phyloP scores from a whole-genome alignment of 2,888 invertebrate genomes.

The Thera britannica region DNA sequence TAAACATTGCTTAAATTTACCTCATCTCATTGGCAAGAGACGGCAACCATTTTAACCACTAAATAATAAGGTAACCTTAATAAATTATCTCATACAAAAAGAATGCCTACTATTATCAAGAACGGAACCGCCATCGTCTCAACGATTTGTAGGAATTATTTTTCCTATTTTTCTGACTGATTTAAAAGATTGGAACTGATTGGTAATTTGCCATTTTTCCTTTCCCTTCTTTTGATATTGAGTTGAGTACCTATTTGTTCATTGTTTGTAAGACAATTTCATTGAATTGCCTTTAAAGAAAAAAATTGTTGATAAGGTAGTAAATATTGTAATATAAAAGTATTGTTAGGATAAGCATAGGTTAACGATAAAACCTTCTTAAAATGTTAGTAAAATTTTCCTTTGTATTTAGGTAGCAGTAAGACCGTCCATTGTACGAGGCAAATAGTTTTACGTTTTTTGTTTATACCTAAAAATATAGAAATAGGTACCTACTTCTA shows the following conservation, averaged over 20 bases:
- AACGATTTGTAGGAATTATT: slow-evolving; percentile 7
- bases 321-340: neutral
- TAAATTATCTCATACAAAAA: neutral
- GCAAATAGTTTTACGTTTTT: too few species aligned
- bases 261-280: neutral
- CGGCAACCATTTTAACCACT: too few species aligned
- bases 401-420: too few species aligned
- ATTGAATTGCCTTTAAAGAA: neutral
- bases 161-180: slow-evolving; percentile 16
- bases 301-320: neutral
- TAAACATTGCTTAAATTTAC: too few species aligned
- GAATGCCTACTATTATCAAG: neutral
- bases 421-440: too few species aligned
- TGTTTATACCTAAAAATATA: too few species aligned
- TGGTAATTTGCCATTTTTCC: slow-evolving; percentile 24
- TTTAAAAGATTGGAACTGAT: slow-evolving; percentile 15
- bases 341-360: neutral
- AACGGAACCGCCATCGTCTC: slow-evolving; percentile 3
- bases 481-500: too few species aligned
- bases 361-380: too few species aligned
- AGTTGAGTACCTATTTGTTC: neutral
- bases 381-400: too few species aligned
- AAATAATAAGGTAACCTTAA: neutral
- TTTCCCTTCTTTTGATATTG: slow-evolving; percentile 2
- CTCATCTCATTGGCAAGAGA: too few species aligned